phyloP scores from a whole-genome alignment of 2,888 invertebrate genomes.

The Melanostoma scalare region DNA sequence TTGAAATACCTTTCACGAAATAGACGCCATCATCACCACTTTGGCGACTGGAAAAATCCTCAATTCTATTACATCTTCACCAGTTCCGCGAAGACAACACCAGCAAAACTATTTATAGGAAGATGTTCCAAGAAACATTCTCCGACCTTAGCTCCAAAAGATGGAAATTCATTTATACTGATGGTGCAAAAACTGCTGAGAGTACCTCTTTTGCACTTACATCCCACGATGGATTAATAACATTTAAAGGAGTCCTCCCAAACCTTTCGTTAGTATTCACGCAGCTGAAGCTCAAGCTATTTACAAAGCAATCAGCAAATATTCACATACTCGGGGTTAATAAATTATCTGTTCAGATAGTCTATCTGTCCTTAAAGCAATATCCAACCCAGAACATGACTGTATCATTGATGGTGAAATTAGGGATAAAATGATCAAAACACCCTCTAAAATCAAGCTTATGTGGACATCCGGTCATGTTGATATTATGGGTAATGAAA shows the following conservation, averaged over 20 bases:
- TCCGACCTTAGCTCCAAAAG: neutral
- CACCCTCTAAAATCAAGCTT: slow-evolving; percentile 1
- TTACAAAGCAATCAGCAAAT: slow-evolving; percentile 1
- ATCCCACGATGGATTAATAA: neutral
- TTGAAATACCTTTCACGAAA: neutral
- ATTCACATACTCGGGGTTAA: slow-evolving; percentile 6
- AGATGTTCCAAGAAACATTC: neutral
- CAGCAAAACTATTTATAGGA: neutral
- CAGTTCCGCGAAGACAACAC: neutral
- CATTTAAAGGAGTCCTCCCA: neutral
- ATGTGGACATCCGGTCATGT: slow-evolving; percentile 25
- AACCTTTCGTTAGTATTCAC: slow-evolving; percentile 1
- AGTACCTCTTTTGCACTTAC: slow-evolving; percentile 13
- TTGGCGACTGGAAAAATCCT: neutral
- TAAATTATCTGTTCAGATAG: no score
- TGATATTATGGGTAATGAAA: slow-evolving; percentile 6
- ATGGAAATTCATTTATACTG: neutral
- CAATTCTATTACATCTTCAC: neutral
- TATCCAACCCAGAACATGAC: neutral
- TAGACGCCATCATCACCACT: neutral
- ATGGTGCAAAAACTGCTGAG: neutral
- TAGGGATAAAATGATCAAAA: neutral
- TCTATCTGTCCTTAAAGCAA: slow-evolving; percentile 15
- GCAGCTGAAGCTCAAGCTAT: slow-evolving; percentile 7
- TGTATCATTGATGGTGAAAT: neutral